Base-by-base conservation (phyloP, 2,888 invertebrate species). In the Hermaeophaga mercurialis region DNA sequence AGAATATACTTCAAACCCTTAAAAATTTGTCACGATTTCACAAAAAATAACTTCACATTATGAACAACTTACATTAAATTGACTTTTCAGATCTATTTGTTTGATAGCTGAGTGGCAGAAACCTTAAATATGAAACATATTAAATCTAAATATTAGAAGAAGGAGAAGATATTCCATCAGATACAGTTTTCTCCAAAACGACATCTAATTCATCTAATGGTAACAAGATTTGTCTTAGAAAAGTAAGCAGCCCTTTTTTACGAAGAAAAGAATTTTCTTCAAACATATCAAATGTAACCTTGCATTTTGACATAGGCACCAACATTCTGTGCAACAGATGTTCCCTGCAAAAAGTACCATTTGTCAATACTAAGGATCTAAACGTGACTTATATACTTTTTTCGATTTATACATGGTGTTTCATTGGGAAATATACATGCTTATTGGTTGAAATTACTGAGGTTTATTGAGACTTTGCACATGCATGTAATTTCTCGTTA, bases 221-320 rank as follows among this genome's bases (percentile, higher is more conserved):
- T 72, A 93, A 89, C 39, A 96, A 83, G 73, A 96, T 94, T 80
- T 96, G 93, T 64, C 91, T 84, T 56, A 96, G 85, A 80, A 94
- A 95, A 65, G 91, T 92, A 58, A 93, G 84, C 31, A 96, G 82
- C 52, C 89, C 89, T 49, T 90, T 85, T 71, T 93, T 92, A 54
- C 97, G 85, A 58, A 99, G 81, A 78, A 99, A 98, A 49, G 97
- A 96, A 68, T 89, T 88, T 73, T 97, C 96, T 74, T 97, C 97
- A 74, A 95, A 99, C 94, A 98, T 93, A 73, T 95, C 94, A 5
- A 82, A 77, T 0, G 96, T 95, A 3, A 94, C 90, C 60, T 94
- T 90, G 12, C 94, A 91, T 70, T 88, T 82, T 1, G 96, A 90
- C 86, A 98, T 91, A 43, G 94, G 90, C n/a, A 89, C 86, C 52